These are phyloP conservation scores for Sarcoramphus papa DNA, from an alignment of 2,797 vertebrate species.

Conservation along the genomic window DNA sequence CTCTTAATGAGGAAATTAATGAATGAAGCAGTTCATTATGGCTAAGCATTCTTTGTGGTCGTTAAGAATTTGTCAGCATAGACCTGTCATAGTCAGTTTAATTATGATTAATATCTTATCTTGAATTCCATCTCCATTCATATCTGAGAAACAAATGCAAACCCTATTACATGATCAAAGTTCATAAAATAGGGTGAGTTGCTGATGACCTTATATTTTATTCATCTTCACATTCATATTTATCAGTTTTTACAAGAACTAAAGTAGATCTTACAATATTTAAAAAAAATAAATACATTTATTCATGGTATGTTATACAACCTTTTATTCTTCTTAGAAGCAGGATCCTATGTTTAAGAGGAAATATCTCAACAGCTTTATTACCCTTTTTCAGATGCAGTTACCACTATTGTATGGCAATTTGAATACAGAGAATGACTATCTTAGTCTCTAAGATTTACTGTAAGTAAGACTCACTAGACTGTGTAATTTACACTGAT, in stretches of 20 bases:
- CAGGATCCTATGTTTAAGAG: conserved; percentile 13
- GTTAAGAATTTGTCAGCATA: conserved; percentile 92
- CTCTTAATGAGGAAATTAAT: conserved; percentile 86
- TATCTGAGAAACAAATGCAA: conserved; percentile 78
- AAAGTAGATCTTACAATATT: conserved; percentile 52
- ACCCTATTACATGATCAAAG: conserved; percentile 79
- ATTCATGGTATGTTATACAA: background rate
- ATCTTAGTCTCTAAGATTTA: background rate
- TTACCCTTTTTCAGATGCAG: conserved; percentile 5
- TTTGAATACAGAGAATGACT: background rate
- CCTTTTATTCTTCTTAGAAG: conserved; percentile 13
- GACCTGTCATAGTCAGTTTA: conserved; percentile 87
- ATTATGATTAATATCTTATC: conserved; percentile 98
- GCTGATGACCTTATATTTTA: conserved; percentile 89
- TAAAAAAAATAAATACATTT: conserved; percentile 53
- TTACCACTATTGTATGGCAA: background rate
- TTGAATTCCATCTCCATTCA: conserved; percentile 87
- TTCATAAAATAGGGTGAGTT: conserved; percentile 79
- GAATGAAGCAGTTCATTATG: conserved; percentile 94
- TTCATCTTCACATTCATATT: conserved; percentile 87
- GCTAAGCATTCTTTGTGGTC: conserved; percentile 89
- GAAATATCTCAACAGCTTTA: conserved; percentile 58
- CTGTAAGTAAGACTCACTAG: background rate
- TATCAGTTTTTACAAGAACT: conserved; percentile 73
- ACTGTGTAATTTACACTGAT: background rate